These are phyloP conservation scores for Temnothorax unifasciatus DNA, from an alignment of 2,888 invertebrate genomes.

Conservation along the genomic window DNA sequence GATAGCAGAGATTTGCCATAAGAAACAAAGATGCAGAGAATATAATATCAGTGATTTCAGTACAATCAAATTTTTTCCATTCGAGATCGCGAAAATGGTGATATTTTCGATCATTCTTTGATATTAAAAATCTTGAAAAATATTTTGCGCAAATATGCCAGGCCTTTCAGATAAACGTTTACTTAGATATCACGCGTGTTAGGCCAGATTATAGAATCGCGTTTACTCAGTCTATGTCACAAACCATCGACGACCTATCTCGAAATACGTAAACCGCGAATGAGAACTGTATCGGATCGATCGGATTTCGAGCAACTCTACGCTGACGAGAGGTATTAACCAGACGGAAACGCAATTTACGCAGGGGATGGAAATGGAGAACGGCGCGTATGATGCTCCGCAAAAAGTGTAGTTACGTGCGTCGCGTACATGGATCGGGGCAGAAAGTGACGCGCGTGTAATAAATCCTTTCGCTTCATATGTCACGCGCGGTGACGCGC, in stretches of 20 bases:
- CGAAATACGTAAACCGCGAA: constrained; percentile 33
- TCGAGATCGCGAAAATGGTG: neutral
- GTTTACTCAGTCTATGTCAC: constrained; percentile 20
- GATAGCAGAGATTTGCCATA: neutral
- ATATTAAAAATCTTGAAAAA: neutral
- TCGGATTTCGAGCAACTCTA: constrained; percentile 18
- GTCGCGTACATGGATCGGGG: neutral
- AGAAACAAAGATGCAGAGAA: neutral
- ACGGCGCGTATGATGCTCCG: constrained; percentile 2
- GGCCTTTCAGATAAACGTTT: neutral
- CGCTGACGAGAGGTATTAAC: constrained; percentile 9
- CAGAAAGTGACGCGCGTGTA: constrained; percentile 24
- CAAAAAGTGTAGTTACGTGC: constrained; percentile 31
- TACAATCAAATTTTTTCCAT: neutral
- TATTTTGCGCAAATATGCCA: constrained; percentile 1
- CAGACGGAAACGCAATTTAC: neutral
- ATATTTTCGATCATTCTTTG: neutral
- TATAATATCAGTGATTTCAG: neutral
- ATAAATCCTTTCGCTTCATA: constrained; percentile 23
- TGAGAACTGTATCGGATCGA: constrained; percentile 37
- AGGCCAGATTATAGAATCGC: constrained; percentile 12
- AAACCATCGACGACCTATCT: constrained; percentile 16
- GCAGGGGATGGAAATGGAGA: neutral
- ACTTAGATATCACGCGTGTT: constrained; percentile 7
- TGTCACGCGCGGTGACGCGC: constrained; percentile 18